A percentile compares a stretch with the other conserved stretches of the same genome.
Evolutionary conservation across 2,113 vertebrate species (phyloP).

Genomic region (Potamarius usumacintae): DNA sequence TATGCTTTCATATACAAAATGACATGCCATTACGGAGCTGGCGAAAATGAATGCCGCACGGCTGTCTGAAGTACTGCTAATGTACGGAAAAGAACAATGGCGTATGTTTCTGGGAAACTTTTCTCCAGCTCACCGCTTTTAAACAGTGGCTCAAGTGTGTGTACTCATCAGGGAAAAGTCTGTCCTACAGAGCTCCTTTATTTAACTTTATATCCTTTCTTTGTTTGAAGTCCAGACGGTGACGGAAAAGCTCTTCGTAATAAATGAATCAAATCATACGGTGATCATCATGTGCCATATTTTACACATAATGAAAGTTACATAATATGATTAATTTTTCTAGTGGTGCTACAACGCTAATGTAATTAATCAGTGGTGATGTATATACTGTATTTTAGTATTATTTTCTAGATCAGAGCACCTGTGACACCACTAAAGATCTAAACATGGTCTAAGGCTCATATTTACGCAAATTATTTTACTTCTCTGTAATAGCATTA

Average conservation of each 20-base stretch:
- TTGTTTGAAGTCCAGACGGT: neutral
- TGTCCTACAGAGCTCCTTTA: slow-evolving; percentile 4
- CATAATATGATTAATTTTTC: neutral
- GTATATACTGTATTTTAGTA: neutral
- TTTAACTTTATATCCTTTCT: neutral
- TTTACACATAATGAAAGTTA: neutral
- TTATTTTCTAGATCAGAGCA: neutral
- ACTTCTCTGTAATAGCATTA: neutral
- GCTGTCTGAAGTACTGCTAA: slow-evolving; percentile 28
- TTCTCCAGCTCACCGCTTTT: neutral
- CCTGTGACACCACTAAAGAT: neutral
- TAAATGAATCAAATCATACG: neutral
- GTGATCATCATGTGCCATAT: neutral
- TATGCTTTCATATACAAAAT: slow-evolving; percentile 38
- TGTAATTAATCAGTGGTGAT: neutral
- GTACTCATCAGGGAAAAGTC: neutral
- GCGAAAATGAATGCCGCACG: slow-evolving; percentile 13
- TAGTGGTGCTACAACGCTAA: neutral
- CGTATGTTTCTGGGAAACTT: slow-evolving; percentile 12
- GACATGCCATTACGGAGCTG: slow-evolving; percentile 35
- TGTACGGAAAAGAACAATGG: slow-evolving; percentile 20
- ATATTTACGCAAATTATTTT: neutral
- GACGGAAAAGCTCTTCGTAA: neutral
- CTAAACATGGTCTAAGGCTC: neutral
- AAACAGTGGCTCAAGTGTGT: slow-evolving; percentile 17